These are phyloP conservation scores for Pharmacophagus antenor DNA, from an alignment of 2,888 invertebrate genomes.

Conservation along the genomic window DNA sequence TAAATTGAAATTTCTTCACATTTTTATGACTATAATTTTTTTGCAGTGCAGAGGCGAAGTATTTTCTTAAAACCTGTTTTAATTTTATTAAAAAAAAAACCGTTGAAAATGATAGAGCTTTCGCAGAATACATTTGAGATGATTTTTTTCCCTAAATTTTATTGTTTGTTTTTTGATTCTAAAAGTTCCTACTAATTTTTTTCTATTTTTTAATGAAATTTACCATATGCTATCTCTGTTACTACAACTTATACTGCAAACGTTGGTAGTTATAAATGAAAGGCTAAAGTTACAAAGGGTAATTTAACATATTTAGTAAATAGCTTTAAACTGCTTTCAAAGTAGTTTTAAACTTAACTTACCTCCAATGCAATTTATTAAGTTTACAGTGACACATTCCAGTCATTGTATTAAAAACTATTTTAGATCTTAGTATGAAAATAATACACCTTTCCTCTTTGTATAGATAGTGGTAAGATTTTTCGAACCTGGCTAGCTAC, in stretches of 20 bases:
- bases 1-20: too few species aligned
- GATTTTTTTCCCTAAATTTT: too few species aligned
- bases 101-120: too few species aligned
- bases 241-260: not conserved
- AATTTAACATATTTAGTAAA: conserved; percentile 13
- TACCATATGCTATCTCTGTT: not conserved
- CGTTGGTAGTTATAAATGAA: conserved; percentile 2
- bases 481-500: too few species aligned
- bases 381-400: conserved; percentile 10
- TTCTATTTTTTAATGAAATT: not conserved
- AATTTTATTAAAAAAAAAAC: too few species aligned
- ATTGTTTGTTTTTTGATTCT: not conserved
- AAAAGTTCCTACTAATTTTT: not conserved
- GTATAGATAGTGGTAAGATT: too few species aligned
- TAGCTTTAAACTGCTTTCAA: conserved; percentile 16
- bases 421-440: too few species aligned
- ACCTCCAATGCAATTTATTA: conserved; percentile 14
- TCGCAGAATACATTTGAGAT: too few species aligned
- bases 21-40: too few species aligned
- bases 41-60: too few species aligned
- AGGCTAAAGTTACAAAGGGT: conserved; percentile 1
- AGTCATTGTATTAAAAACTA: not conserved
- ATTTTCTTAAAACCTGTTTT: too few species aligned
- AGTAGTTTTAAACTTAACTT: conserved; percentile 16
- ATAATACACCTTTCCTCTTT: too few species aligned